Conservation (phyloP, 2,888 invertebrate species). For the Macaria notata region DNA sequence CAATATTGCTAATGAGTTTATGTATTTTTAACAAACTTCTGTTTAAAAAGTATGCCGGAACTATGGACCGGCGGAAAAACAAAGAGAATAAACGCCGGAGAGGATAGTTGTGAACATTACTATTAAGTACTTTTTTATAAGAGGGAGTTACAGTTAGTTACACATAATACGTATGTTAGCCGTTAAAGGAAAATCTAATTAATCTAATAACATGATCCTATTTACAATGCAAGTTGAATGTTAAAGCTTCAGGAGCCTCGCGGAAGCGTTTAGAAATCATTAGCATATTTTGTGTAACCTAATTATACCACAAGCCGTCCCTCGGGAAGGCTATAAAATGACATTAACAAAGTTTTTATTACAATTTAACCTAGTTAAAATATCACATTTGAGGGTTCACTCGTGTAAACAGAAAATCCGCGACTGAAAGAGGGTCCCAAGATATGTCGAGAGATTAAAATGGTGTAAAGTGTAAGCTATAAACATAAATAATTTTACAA, state of each 20-base stretch:
- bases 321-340: slow-evolving; percentile 16
- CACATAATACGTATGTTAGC: no score
- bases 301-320: slow-evolving; percentile 13
- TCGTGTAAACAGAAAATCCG: slow-evolving; percentile 27
- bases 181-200: no score
- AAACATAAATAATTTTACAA: slow-evolving; percentile 68
- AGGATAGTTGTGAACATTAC: no score
- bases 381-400: slow-evolving; percentile 30
- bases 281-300: slow-evolving; percentile 20
- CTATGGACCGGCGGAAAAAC: slow-evolving; percentile 17
- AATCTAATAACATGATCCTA: no score
- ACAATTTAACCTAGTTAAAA: slow-evolving; percentile 30
- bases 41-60: slow-evolving; percentile 10
- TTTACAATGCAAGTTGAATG: no score
- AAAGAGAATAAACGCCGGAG: background rate
- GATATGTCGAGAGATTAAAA: slow-evolving; percentile 56
- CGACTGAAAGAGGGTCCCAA: slow-evolving; percentile 39
- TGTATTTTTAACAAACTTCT: slow-evolving; percentile 31
- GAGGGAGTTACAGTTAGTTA: no score
- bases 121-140: no score
- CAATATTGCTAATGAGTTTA: slow-evolving; percentile 36
- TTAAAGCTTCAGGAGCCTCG: no score
- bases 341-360: slow-evolving; percentile 24
- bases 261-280: slow-evolving; percentile 13
- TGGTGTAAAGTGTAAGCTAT: slow-evolving; percentile 45